Base-by-base conservation (phyloP, 1,140 invertebrate genomes). In the Drosophila kikkawai region DNA sequence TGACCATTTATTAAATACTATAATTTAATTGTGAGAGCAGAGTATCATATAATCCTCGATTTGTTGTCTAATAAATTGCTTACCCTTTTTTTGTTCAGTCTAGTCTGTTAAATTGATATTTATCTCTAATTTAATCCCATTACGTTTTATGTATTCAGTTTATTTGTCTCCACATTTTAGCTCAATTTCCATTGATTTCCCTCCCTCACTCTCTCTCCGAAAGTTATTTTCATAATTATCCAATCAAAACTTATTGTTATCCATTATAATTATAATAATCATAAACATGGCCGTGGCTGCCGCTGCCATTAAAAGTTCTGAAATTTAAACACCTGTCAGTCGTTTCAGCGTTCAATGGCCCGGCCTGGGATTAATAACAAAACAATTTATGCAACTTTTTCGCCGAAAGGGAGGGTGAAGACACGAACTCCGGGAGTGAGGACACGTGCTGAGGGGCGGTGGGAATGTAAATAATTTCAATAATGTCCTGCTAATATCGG, bases 401-500 rank as follows among this genome's bases (percentile, higher is more conserved):
- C 17, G 34, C 9, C 17, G 7, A n/a, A 26, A 34, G 45, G 13
- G 17, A 15, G 9, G 42, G 22, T 4, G 15, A 34, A 32, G 41
- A 0, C 29, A 13, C 4, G 15, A 34, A 15, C 34, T 17, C 12
- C 0, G 12, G 17, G 19, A 42, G 17, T 2, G 11, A 13, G 11
- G 12, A 59, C 17, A 42, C 34, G 37, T 70, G 47, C 34, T 39
- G 47, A 51, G 53, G 22, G 44, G 29, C 19, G 36, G 51, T 51
- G 57, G 36, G 69, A 70, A 79, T 56, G 75, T 81, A 79, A 82
- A 85, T 85, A 79, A 85, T 86, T 86, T 82, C 79, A 86, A 86
- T 86, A 85, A 85, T 85, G 70, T 86, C 75, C 79, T 87, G 75
- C 80, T 87, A 82, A 79, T 86, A 79, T 73, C 66, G 71, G 63